phyloP scores from a whole-genome alignment of 2,888 invertebrate genomes.

The Mythimna vitellina region DNA sequence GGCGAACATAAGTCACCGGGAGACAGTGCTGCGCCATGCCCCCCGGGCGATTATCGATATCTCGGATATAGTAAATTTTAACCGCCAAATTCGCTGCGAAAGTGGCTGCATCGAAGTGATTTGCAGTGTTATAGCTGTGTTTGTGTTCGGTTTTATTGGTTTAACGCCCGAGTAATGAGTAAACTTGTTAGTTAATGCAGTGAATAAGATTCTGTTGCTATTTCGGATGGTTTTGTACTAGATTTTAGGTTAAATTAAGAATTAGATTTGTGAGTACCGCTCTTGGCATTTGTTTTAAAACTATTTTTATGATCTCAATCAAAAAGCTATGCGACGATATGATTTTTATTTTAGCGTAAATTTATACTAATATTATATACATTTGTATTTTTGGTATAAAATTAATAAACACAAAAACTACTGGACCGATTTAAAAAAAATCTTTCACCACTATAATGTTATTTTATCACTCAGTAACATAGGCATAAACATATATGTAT shows the following conservation, averaged over 20 bases:
- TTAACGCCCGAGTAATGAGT: conserved; percentile 45
- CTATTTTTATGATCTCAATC: background rate
- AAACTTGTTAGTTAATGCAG: conserved; percentile 37
- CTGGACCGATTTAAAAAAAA: no score
- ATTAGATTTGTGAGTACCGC: background rate
- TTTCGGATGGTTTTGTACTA: background rate
- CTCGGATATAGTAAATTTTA: conserved; percentile 55
- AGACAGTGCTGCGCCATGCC: conserved; percentile 71
- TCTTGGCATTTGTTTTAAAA: background rate
- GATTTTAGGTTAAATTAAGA: background rate
- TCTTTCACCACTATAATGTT: no score
- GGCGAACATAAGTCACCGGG: conserved; percentile 82
- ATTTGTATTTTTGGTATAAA: no score
- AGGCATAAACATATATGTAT: no score
- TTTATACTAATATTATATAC: no score
- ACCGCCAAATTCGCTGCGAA: conserved; percentile 40
- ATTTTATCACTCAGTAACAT: no score
- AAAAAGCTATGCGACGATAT: no score
- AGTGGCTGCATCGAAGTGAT: conserved; percentile 41
- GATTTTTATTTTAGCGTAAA: no score
- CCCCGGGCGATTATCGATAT: conserved; percentile 75
- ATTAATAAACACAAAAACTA: no score
- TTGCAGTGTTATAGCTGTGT: conserved; percentile 50
- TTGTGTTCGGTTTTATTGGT: conserved; percentile 38
- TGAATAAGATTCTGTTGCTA: conserved; percentile 14